Evolutionary conservation across 2,113 vertebrate genomes (phyloP).

Genomic region (Macheiramphus alcinus): DNA sequence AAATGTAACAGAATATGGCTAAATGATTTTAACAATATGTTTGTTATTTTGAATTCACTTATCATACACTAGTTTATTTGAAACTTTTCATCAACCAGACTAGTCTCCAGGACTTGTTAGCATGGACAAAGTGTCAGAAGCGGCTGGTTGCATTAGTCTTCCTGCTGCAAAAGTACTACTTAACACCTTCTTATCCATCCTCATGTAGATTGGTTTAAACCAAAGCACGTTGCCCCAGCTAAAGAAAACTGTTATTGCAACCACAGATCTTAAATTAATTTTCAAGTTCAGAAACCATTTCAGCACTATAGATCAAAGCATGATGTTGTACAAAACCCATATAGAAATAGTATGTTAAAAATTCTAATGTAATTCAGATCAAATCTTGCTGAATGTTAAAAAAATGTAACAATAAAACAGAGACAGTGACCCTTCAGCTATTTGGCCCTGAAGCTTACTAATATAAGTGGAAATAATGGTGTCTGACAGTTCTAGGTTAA

Average conservation of each 20-base stretch:
- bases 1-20: not conserved
- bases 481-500: conserved; percentile 31
- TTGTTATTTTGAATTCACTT: not conserved
- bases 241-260: not conserved
- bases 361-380: not conserved
- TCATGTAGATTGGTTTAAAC: not conserved
- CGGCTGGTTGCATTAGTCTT: not conserved
- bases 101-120: not conserved
- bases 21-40: not conserved
- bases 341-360: not conserved
- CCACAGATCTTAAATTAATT: not conserved
- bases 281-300: not conserved
- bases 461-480: conserved; percentile 32
- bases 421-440: not conserved
- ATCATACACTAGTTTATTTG: not conserved
- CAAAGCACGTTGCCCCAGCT: not conserved
- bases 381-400: not conserved
- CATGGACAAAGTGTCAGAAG: not conserved
- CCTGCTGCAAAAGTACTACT: not conserved
- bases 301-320: not conserved
- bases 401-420: not conserved
- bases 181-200: not conserved
- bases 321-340: not conserved
- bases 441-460: conserved; percentile 21
- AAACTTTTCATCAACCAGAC: not conserved